Percentiles rank a stretch among this genome's conserved stretches.
Evolutionary conservation across 2,888 invertebrate species (phyloP).

Genomic region (Notocelia uddmanniana): DNA sequence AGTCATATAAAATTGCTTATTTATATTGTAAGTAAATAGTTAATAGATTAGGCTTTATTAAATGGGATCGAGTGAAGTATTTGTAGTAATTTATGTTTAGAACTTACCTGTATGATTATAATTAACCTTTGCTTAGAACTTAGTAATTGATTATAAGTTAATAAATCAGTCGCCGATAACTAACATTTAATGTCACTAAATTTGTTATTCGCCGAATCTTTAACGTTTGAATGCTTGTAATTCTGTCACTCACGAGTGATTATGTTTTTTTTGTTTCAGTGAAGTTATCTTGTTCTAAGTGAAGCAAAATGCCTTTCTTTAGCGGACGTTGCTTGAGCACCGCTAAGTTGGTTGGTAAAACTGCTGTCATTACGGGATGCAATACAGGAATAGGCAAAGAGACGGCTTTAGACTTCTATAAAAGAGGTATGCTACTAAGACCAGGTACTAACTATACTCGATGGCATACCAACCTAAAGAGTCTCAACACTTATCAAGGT

Average conservation of each 20-base stretch:
- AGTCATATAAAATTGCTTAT: neutral
- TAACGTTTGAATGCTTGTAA: neutral
- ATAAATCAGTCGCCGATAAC: neutral
- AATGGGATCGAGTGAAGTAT: neutral
- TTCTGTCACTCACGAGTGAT: neutral
- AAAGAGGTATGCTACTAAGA: slow-evolving; percentile 67
- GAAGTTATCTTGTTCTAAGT: neutral
- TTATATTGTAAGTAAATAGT: neutral
- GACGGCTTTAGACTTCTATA: slow-evolving; percentile 79
- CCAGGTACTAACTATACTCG: too few species aligned
- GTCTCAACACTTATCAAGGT: too few species aligned
- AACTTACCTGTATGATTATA: too few species aligned
- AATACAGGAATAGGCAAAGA: slow-evolving; percentile 81
- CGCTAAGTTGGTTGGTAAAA: slow-evolving; percentile 83
- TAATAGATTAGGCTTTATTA: neutral
- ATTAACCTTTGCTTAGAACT: neutral
- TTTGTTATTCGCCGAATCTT: neutral
- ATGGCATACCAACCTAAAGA: too few species aligned
- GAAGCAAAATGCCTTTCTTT: slow-evolving; percentile 56
- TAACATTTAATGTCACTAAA: neutral
- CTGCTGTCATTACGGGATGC: slow-evolving; percentile 82
- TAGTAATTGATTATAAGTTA: neutral
- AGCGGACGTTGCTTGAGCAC: slow-evolving; percentile 81
- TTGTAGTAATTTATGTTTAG: neutral
- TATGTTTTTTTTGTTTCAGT: slow-evolving; percentile 7